A percentile compares a stretch with the other conserved stretches of the same genome.
Evolutionary conservation across 1,140 invertebrate species (phyloP).

Genomic region (Mylabris phalerata): DNA sequence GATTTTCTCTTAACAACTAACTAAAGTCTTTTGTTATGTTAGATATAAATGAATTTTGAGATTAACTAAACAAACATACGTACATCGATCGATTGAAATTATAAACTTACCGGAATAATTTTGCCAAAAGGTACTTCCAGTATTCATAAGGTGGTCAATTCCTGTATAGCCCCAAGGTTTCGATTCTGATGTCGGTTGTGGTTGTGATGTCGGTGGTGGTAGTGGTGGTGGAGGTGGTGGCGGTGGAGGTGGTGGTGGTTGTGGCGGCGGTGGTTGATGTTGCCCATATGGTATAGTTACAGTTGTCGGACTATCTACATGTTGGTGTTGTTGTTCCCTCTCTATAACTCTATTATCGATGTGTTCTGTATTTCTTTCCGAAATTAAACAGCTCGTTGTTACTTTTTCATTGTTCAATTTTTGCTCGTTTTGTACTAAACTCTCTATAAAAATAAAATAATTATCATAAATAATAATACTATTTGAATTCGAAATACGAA

Average conservation of each 20-base stretch:
- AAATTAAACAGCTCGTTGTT: constrained; percentile 5
- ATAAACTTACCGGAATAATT: constrained; percentile 71
- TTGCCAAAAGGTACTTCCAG: constrained; percentile 77
- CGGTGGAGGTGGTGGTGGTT: constrained; percentile 39
- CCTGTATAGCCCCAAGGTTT: constrained; percentile 67
- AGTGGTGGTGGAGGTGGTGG: constrained; percentile 19
- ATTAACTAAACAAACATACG: too few relatives aligned
- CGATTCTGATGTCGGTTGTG: constrained; percentile 47
- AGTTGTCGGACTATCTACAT: neutral
- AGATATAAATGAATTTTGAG: constrained; percentile 6
- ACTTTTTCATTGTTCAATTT: constrained; percentile 23
- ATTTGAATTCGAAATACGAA: too few relatives aligned
- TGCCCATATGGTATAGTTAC: constrained; percentile 20
- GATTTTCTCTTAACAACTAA: too few relatives aligned
- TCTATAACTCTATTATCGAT: constrained; percentile 25
- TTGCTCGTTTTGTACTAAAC: constrained; percentile 29
- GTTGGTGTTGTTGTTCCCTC: constrained; percentile 27
- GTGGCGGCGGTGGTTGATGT: neutral
- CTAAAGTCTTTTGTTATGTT: too few relatives aligned
- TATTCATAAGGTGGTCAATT: constrained; percentile 61
- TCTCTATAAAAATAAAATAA: constrained; percentile 29
- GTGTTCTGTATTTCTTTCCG: constrained; percentile 23
- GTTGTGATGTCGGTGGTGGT: constrained; percentile 36
- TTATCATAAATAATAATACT: neutral
- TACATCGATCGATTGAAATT: too few relatives aligned